These are phyloP conservation scores for Apostichopus japonicus DNA, from an alignment of 35 echinoderm and acorn worm species.

Conservation along the genomic window DNA sequence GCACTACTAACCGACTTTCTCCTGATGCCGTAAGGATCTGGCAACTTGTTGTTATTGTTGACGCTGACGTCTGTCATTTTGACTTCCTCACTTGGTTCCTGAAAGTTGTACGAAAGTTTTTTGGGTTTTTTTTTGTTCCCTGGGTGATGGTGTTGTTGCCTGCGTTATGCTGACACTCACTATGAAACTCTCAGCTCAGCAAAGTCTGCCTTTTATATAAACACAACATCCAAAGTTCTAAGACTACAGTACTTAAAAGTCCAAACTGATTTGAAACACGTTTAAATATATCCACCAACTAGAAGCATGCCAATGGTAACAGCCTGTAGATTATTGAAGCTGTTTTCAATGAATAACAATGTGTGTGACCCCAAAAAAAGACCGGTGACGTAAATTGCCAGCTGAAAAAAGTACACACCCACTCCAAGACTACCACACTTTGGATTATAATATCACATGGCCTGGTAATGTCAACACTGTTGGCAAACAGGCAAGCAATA, in stretches of 20 bases:
- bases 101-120: background rate
- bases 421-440: background rate
- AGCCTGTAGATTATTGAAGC: background rate
- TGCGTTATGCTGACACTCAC: background rate
- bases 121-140: background rate
- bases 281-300: background rate
- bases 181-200: background rate
- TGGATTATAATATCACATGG: background rate
- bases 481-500: background rate
- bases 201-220: background rate
- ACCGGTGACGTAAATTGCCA: background rate
- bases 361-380: background rate
- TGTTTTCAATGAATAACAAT: background rate
- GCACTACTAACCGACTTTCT: background rate
- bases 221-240: background rate
- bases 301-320: background rate
- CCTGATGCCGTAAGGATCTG: conserved; percentile 57
- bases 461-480: background rate
- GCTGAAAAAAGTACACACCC: background rate
- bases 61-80: background rate
- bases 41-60: background rate
- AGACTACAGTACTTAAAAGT: background rate
- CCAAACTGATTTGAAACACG: background rate
- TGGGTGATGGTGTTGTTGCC: background rate
- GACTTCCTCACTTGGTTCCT: background rate